Evolutionary conservation across 2,888 invertebrate genomes (phyloP).

Genomic region (Trissolcus brochymenae): DNA sequence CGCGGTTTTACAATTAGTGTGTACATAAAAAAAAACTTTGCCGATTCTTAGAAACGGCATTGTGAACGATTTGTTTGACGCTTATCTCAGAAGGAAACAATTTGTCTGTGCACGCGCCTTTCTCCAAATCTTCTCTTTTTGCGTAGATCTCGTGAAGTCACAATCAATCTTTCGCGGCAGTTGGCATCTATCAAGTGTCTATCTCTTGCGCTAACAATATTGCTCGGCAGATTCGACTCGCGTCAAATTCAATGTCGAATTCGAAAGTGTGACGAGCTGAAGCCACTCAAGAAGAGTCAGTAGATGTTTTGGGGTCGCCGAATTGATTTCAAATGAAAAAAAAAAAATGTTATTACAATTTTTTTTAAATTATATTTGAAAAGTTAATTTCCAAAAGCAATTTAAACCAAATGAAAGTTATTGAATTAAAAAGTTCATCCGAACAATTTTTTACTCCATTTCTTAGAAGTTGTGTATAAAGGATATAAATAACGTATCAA

Average conservation of each 20-base stretch:
- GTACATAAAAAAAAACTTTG: no score
- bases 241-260: constrained; percentile 48
- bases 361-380: background rate
- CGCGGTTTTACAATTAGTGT: no score
- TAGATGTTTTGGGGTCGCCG: constrained; percentile 1
- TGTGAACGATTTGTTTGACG: constrained; percentile 28
- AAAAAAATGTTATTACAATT: no score
- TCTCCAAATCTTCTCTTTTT: constrained; percentile 52
- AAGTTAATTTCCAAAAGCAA: background rate
- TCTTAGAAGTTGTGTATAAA: no score
- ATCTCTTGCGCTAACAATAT: constrained; percentile 54
- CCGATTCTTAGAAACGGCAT: no score
- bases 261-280: constrained; percentile 57
- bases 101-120: constrained; percentile 43
- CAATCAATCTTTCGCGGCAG: constrained; percentile 49
- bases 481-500: no score
- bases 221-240: constrained; percentile 47
- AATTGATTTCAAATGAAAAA: constrained; percentile 12
- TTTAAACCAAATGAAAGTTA: no score
- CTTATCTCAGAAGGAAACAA: constrained; percentile 44
- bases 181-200: constrained; percentile 57
- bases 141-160: constrained; percentile 42
- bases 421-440: no score
- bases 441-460: no score
- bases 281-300: constrained; percentile 10